phyloP scores from a whole-genome alignment of 2,113 vertebrate species.

The Prunella himalayana region DNA sequence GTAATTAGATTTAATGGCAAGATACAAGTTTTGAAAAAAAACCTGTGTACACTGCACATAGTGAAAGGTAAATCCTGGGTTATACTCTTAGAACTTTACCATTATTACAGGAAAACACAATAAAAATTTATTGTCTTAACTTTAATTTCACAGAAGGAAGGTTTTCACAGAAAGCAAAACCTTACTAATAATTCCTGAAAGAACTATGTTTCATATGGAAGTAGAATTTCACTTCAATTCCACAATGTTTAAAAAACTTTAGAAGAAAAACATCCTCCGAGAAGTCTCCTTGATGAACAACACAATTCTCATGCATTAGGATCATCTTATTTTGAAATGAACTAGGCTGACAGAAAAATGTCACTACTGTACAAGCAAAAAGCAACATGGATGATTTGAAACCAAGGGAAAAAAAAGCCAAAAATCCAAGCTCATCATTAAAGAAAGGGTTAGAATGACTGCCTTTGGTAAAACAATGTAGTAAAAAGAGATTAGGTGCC shows the following conservation, averaged over 20 bases:
- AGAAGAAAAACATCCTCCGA: neutral
- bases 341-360: conserved; percentile 16
- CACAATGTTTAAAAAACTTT: neutral
- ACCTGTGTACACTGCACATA: rapidly evolving
- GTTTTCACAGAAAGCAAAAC: neutral
- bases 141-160: neutral
- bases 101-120: neutral
- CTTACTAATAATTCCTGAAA: neutral
- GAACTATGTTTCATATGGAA: neutral
- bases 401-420: neutral
- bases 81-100: neutral
- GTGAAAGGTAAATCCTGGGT: neutral
- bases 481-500: conserved; percentile 72
- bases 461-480: conserved; percentile 47
- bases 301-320: neutral
- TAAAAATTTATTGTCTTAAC: neutral
- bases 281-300: neutral
- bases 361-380: conserved; percentile 4
- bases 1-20: neutral
- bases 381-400: neutral
- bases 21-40: neutral
- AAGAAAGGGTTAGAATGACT: conserved; percentile 31
- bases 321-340: neutral
- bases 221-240: neutral
- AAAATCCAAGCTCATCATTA: neutral